These are phyloP conservation scores for Cinclus mexicanus DNA, from an alignment of 2,113 vertebrate species.

Conservation along the genomic window DNA sequence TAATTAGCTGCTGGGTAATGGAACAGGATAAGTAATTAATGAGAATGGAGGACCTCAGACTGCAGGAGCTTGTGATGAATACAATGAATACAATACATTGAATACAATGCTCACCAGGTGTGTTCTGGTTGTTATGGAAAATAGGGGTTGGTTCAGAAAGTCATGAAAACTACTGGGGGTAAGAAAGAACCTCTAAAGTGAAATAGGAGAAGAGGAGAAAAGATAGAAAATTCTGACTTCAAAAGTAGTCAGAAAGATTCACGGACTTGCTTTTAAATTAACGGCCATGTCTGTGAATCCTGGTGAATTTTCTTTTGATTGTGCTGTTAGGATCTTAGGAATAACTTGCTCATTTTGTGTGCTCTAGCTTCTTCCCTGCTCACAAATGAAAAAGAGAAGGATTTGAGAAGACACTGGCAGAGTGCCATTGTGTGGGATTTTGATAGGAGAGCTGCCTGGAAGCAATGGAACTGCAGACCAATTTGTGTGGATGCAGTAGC, in stretches of 20 bases:
- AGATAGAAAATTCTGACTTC: not conserved
- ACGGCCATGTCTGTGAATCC: not conserved
- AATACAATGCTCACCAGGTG: not conserved
- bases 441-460: not conserved
- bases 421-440: not conserved
- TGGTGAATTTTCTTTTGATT: not conserved
- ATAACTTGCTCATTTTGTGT: not conserved
- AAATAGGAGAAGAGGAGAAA: not conserved
- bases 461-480: not conserved
- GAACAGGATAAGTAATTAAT: not conserved
- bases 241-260: not conserved
- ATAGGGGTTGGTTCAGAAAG: not conserved
- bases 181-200: not conserved
- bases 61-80: not conserved
- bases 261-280: not conserved
- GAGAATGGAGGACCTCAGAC: not conserved
- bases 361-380: not conserved
- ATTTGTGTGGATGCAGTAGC: not conserved
- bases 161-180: not conserved
- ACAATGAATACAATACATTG: not conserved
- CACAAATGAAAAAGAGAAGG: not conserved
- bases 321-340: not conserved
- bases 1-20: not conserved
- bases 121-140: not conserved
- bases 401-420: not conserved